Conservation (phyloP, 2,888 invertebrate genomes). For the Xylota sylvarum region DNA sequence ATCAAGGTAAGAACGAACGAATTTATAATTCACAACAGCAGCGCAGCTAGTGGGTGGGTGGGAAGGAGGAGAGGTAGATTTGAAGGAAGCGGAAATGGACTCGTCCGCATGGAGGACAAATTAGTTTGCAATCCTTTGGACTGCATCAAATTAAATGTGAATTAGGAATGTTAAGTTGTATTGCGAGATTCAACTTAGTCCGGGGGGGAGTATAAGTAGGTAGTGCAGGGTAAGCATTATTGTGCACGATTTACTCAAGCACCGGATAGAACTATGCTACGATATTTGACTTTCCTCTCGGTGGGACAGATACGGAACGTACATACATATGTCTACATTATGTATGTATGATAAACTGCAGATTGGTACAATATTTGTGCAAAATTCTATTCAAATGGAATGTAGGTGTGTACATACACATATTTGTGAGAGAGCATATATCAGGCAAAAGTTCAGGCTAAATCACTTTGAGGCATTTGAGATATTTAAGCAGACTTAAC, state of each 20-base stretch:
- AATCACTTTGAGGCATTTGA: constrained; percentile 2
- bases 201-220: neutral
- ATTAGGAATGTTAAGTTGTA: constrained; percentile 43
- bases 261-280: constrained; percentile 16
- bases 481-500: neutral
- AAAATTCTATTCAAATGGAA: neutral
- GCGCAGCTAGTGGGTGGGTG: too few species aligned
- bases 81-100: constrained; percentile 24
- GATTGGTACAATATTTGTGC: neutral
- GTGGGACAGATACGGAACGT: neutral
- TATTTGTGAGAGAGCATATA: neutral
- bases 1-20: constrained; percentile 42
- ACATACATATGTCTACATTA: too few species aligned
- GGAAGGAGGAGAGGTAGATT: too few species aligned
- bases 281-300: constrained; percentile 7
- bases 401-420: neutral
- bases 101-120: constrained; percentile 14
- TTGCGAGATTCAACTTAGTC: constrained; percentile 5
- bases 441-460: neutral
- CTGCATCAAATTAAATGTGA: constrained; percentile 62
- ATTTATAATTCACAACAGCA: constrained; percentile 43
- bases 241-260: constrained; percentile 6
- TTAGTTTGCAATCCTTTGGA: constrained; percentile 51
- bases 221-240: neutral
- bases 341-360: constrained; percentile 2